Evolutionary conservation across 1,140 invertebrate genomes (phyloP).

Genomic region (Calephelis virginiensis): DNA sequence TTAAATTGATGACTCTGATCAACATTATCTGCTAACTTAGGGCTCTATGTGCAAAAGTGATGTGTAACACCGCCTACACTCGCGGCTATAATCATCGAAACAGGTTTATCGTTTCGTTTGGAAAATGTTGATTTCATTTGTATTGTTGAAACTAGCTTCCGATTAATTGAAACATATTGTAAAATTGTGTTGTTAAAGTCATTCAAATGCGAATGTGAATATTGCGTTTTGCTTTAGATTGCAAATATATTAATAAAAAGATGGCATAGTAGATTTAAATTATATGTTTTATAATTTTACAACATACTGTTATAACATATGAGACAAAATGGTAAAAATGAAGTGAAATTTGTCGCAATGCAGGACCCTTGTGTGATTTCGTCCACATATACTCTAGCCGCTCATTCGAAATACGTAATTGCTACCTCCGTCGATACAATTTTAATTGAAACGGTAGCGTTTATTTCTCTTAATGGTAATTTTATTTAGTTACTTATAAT

Average conservation of each 20-base stretch:
- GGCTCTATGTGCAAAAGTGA: constrained; percentile 58
- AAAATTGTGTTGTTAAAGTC: constrained; percentile 31
- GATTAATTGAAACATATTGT: constrained; percentile 4
- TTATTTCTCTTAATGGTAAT: neutral
- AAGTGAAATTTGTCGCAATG: constrained; percentile 70
- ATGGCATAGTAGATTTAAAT: neutral
- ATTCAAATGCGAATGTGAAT: neutral
- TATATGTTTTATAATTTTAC: neutral
- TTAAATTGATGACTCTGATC: constrained; percentile 14
- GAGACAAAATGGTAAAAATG: constrained; percentile 52
- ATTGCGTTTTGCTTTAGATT: neutral
- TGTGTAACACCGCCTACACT: constrained; percentile 64
- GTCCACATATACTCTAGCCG: constrained; percentile 46
- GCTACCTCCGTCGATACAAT: constrained; percentile 47
- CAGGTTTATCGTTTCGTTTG: constrained; percentile 64
- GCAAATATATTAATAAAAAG: neutral
- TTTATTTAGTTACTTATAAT: neutral
- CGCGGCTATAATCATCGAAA: constrained; percentile 58
- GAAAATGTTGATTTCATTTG: constrained; percentile 32
- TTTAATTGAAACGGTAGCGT: constrained; percentile 25
- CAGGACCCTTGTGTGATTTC: constrained; percentile 60
- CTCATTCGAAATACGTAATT: constrained; percentile 59
- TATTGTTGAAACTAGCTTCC: constrained; percentile 15
- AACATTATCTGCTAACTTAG: neutral
- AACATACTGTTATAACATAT: neutral